Evolutionary conservation across 2,113 vertebrate genomes (phyloP).

Genomic region (Phainopepla nitens): DNA sequence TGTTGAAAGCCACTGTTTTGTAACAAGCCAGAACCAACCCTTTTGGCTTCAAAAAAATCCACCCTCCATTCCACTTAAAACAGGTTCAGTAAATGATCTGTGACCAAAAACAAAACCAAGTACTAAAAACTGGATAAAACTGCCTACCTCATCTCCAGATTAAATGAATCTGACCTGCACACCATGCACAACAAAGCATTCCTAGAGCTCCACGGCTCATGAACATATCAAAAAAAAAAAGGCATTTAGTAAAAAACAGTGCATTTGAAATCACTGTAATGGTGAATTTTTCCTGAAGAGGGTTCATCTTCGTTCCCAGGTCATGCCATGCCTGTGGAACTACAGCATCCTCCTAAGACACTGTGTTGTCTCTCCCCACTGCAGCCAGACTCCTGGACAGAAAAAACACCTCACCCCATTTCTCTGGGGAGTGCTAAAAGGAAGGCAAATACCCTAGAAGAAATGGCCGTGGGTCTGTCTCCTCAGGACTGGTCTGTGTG

Average conservation of each 20-base stretch:
- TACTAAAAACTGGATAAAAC: constrained; percentile 51
- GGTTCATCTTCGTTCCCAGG: background rate
- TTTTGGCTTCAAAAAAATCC: constrained; percentile 31
- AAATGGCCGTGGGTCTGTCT: background rate
- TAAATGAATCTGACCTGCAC: constrained; percentile 40
- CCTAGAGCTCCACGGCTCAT: background rate
- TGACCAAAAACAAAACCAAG: constrained; percentile 67
- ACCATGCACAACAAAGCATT: constrained; percentile 16
- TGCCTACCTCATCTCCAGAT: constrained; percentile 50
- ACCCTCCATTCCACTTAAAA: constrained; percentile 54
- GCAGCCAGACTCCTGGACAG: background rate
- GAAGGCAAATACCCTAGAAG: fast-evolving
- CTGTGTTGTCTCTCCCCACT: background rate
- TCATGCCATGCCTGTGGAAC: background rate
- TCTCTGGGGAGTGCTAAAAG: no score
- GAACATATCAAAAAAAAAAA: background rate
- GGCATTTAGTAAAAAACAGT: background rate
- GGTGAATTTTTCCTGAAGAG: background rate
- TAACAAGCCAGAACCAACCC: constrained; percentile 50
- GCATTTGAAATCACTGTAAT: background rate
- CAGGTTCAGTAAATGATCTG: constrained; percentile 61
- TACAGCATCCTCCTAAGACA: background rate
- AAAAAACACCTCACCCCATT: background rate
- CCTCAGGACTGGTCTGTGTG: background rate
- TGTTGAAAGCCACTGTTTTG: constrained; percentile 45